Base-by-base conservation (phyloP, 2,113 vertebrate genomes). In the Melospiza melodia region DNA sequence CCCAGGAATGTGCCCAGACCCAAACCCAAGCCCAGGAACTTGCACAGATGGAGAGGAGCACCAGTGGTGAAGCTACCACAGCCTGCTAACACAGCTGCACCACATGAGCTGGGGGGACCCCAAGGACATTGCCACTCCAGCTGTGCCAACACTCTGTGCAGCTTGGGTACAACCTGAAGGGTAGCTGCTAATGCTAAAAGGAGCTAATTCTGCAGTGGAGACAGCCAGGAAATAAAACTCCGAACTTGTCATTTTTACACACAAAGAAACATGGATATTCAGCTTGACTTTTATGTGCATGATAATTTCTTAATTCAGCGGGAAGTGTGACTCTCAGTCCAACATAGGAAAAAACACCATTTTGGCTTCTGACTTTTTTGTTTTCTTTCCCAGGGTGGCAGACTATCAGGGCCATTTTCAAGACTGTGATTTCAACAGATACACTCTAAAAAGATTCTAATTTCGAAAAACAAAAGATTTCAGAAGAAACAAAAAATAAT, bases 211-310 rank as follows among this genome's bases (percentile, higher is more conserved):
- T 52, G 75, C 55, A 77, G 59, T 52, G 55, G 80, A 63, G 59
- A 93, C 55, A 93, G 63, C 58, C 84, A 96, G 55, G 81, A 95
- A 95, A 74, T 63, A 84, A 94, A 96, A 90, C 55, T 20, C 79
- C 63, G 85, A 96, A 69, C 23, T 69, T 5, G 3, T 58, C 52
- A 55, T 75, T 83, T 59, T 85, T 84, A 61, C 15, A 46, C 41
- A 78, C 51, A 85, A 78, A 81, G 73, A 93, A 90, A 80, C 35
- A 67, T 2, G 48, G 88, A 77, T 84, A 81, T 48, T 94, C 72
- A 51, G 24, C 39, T 92, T 0, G 6, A 86, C 22, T 51, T 86
- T 81, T 48, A 85, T 5, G 37, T 43, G 59, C 59, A 86, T 2
- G 0, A 15, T 33, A 20, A 63, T 59, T 83, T 92, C 65, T 87